Percentiles rank a stretch among this genome's conserved stretches.
Evolutionary conservation across 2,888 invertebrate genomes (phyloP).

Genomic region (Candidula unifasciata): DNA sequence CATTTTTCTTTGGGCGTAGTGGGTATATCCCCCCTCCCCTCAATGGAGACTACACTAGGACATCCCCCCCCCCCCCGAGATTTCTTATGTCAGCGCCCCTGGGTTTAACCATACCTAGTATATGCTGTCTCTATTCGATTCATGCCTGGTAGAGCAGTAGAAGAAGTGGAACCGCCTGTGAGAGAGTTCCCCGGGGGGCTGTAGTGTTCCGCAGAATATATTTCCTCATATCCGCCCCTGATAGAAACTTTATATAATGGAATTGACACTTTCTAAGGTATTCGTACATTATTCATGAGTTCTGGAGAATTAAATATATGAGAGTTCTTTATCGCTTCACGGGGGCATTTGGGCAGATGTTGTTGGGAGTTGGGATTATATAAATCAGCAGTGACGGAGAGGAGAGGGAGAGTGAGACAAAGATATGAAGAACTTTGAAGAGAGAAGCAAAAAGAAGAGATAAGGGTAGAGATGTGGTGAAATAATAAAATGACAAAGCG

Average conservation of each 20-base stretch:
- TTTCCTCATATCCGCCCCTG: neutral
- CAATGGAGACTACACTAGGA: too few relatives aligned
- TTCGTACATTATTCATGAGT: conserved; percentile 6
- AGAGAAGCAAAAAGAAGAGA: too few relatives aligned
- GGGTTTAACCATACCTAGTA: too few relatives aligned
- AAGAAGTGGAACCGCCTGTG: neutral
- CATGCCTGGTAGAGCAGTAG: neutral
- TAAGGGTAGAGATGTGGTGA: too few relatives aligned
- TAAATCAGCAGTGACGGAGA: neutral
- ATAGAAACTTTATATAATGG: neutral
- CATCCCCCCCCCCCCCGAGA: too few relatives aligned
- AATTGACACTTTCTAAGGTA: neutral
- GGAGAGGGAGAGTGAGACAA: neutral
- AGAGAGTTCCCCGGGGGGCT: neutral
- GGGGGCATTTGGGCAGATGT: neutral
- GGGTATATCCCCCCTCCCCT: too few relatives aligned
- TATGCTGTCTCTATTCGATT: neutral
- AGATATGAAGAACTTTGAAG: neutral
- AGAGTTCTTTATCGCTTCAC: neutral
- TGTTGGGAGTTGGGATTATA: neutral
- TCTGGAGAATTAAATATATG: neutral
- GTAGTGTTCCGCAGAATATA: neutral
- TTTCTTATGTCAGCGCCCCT: too few relatives aligned
- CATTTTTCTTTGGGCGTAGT: too few relatives aligned
- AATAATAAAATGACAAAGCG: too few relatives aligned